Evolutionary conservation across 2,797 vertebrate genomes (phyloP).

Genomic region (Euphonia xanthogaster): DNA sequence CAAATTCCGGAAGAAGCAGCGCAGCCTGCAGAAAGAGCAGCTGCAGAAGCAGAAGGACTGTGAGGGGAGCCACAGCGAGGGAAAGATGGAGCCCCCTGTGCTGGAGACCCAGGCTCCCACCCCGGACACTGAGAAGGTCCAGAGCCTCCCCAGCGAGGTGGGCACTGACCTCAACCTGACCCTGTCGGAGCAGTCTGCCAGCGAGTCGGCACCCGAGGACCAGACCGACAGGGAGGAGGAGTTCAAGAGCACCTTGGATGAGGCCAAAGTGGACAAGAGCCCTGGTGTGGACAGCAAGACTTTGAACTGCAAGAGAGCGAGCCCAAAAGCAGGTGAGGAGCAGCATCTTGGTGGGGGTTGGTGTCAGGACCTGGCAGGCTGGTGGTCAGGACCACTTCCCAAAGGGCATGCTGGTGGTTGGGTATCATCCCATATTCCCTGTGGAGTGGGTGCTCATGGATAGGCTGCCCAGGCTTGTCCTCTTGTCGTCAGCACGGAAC

Average conservation of each 20-base stretch:
- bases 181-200: conserved; percentile 91
- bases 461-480: background rate
- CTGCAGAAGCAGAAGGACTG: conserved; percentile 95
- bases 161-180: conserved; percentile 90
- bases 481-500: background rate
- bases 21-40: conserved; percentile 97
- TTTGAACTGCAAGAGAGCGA: conserved; percentile 86
- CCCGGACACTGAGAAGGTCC: conserved; percentile 73
- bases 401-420: background rate
- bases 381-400: background rate
- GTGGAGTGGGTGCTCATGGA: background rate
- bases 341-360: background rate
- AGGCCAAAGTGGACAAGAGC: conserved; percentile 80
- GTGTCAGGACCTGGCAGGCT: background rate
- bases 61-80: conserved; percentile 79
- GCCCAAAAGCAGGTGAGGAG: conserved; percentile 89
- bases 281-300: conserved; percentile 76
- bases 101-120: conserved; percentile 78
- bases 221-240: conserved; percentile 89
- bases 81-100: conserved; percentile 77
- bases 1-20: conserved; percentile 98
- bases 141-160: conserved; percentile 77
- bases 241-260: conserved; percentile 81
- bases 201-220: conserved; percentile 90
- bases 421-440: background rate